Percentiles rank a stretch among this genome's conserved stretches.
These are phyloP conservation scores for Lepas anatifera DNA, from an alignment of 2,888 invertebrate genomes.

Conservation along the genomic window DNA sequence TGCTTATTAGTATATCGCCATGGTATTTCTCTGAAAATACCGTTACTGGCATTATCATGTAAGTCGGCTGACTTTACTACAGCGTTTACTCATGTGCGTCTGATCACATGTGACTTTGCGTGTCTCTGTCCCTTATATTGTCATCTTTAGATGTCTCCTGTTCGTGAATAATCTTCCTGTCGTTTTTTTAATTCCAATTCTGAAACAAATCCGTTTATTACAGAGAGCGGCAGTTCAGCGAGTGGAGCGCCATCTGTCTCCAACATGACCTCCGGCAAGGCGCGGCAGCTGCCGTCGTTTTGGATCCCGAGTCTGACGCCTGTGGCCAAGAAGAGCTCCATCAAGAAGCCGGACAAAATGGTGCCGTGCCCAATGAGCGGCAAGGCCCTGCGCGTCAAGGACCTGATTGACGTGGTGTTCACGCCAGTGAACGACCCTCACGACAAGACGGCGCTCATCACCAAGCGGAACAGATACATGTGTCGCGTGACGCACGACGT, in stretches of 20 bases:
- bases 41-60: no score
- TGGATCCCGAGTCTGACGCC: slow-evolving; percentile 94
- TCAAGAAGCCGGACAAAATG: slow-evolving; percentile 57
- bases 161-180: no score
- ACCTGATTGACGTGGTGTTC: slow-evolving; percentile 85
- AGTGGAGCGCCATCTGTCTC: slow-evolving; percentile 50
- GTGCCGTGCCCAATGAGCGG: slow-evolving; percentile 75
- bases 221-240: no score
- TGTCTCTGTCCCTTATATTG: no score
- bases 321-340: slow-evolving; percentile 55
- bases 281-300: slow-evolving; percentile 80
- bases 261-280: slow-evolving; percentile 63
- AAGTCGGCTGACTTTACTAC: no score
- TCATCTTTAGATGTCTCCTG: no score
- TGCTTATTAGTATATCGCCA: no score
- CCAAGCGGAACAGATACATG: slow-evolving; percentile 68
- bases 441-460: slow-evolving; percentile 71
- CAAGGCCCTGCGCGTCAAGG: slow-evolving; percentile 75
- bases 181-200: no score
- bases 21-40: no score
- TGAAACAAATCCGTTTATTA: no score
- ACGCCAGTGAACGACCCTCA: slow-evolving; percentile 78
- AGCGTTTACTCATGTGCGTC: no score
- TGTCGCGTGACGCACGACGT: slow-evolving; percentile 96
- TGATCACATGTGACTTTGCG: no score